A percentile compares a stretch with the other conserved stretches of the same genome.
Conservation (phyloP, 2,797 vertebrate genomes). For the Buphagus erythrorhynchus region DNA sequence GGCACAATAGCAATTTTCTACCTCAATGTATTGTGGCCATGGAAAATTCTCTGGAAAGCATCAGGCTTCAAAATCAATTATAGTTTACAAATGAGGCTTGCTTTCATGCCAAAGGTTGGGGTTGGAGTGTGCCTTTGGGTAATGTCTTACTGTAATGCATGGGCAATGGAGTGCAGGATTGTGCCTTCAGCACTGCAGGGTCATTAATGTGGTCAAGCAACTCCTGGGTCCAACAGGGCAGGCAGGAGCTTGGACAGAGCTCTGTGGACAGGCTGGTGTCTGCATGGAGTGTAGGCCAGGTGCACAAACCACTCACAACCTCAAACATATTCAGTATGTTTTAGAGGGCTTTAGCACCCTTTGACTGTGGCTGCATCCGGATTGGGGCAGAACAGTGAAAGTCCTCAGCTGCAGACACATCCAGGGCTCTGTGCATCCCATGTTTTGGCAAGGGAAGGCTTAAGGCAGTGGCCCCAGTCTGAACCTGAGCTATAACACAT, state of each 20-base stretch:
- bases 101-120: neutral
- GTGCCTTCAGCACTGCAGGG: neutral
- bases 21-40: neutral
- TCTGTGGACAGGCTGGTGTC: neutral
- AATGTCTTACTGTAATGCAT: neutral
- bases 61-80: slow-evolving; percentile 22
- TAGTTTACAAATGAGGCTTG: slow-evolving; percentile 12
- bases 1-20: slow-evolving; percentile 15
- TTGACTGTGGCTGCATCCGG: neutral
- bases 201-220: neutral
- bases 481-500: neutral
- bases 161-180: neutral
- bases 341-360: neutral
- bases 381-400: neutral
- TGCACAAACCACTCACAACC: neutral
- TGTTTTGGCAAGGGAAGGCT: neutral
- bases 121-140: neutral
- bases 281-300: neutral
- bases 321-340: neutral
- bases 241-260: neutral
- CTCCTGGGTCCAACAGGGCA: neutral
- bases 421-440: neutral
- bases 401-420: neutral
- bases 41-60: slow-evolving; percentile 31
- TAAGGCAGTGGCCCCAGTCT: neutral